phyloP scores from a whole-genome alignment of 2,797 vertebrate genomes.

The Propithecus perrieri region DNA sequence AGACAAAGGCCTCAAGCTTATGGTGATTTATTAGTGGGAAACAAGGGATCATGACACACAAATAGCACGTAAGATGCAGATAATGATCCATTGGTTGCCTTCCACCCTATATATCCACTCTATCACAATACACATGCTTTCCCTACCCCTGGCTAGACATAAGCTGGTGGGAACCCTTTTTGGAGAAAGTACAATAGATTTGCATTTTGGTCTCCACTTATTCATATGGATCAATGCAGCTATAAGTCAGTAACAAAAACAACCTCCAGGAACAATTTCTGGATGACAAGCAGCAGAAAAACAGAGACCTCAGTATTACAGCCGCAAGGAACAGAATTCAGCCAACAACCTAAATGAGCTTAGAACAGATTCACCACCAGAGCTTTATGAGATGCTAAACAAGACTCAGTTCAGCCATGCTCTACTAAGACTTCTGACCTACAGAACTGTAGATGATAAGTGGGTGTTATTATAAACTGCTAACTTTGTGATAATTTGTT shows the following conservation, averaged over 20 bases:
- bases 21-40: conserved; percentile 53
- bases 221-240: background rate
- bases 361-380: background rate
- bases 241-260: background rate
- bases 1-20: conserved; percentile 19
- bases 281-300: background rate
- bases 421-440: background rate
- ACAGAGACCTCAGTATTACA: background rate
- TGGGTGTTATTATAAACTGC: background rate
- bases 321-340: background rate
- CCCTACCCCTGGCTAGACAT: background rate
- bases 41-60: background rate
- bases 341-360: background rate
- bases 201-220: background rate
- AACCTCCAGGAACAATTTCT: background rate
- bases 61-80: background rate
- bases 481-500: background rate
- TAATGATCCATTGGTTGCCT: background rate
- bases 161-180: background rate
- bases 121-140: background rate
- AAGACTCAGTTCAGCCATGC: background rate
- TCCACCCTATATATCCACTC: background rate
- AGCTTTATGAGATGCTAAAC: background rate
- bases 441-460: background rate
- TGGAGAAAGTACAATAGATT: background rate